Conservation (phyloP, 2,113 vertebrate genomes). For the Rhinopithecus roxellana region DNA sequence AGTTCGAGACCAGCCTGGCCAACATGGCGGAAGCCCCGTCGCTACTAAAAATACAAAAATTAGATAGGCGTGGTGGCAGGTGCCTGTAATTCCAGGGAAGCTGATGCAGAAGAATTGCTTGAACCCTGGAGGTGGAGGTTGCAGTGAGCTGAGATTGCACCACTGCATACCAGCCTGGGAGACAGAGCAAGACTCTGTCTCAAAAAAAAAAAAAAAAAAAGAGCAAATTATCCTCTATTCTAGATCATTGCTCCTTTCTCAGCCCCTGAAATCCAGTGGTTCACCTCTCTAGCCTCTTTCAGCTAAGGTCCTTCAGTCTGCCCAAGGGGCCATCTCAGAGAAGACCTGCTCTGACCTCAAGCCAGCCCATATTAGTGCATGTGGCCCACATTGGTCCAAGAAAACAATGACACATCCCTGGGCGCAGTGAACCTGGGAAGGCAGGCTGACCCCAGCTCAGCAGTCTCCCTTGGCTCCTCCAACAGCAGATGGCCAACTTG, state of each 20-base stretch:
- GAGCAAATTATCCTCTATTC: not conserved
- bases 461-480: not conserved
- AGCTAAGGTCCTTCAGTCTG: not conserved
- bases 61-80: too few relatives aligned
- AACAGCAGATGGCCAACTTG: not conserved
- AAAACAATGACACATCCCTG: not conserved
- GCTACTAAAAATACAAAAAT: too few relatives aligned
- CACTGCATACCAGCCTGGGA: too few relatives aligned
- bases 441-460: not conserved
- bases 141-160: too few relatives aligned
- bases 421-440: not conserved
- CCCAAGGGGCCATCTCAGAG: not conserved
- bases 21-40: too few relatives aligned
- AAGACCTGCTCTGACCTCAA: not conserved
- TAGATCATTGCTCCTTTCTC: not conserved
- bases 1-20: too few relatives aligned
- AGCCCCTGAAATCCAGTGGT: not conserved
- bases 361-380: not conserved
- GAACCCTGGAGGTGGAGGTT: too few relatives aligned
- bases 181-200: too few relatives aligned
- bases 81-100: too few relatives aligned
- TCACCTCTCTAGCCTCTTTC: not conserved
- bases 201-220: not conserved
- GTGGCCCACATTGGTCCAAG: not conserved
- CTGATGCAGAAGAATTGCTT: too few relatives aligned